Conservation (phyloP, 2,888 invertebrate species). For the Vanessa cardui region DNA sequence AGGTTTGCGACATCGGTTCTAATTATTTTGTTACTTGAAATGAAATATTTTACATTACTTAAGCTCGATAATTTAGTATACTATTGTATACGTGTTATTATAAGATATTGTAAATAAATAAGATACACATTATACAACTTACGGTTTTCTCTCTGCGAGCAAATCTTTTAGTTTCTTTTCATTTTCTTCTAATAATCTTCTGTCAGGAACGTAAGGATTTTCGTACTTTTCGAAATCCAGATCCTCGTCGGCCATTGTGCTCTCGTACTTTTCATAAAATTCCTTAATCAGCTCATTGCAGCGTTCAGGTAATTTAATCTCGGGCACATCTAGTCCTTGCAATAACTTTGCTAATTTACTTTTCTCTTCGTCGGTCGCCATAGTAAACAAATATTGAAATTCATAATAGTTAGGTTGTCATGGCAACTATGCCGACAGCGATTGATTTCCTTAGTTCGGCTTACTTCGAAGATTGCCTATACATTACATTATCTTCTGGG, state of each 20-base stretch:
- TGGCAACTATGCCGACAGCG: slow-evolving; percentile 36
- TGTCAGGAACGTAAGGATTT: slow-evolving; percentile 69
- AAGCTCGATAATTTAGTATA: neutral
- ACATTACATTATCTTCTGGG: too few species aligned
- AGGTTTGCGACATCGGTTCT: slow-evolving; percentile 27
- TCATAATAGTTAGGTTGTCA: slow-evolving; percentile 33
- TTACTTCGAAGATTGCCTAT: too few species aligned
- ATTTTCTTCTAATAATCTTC: slow-evolving; percentile 59
- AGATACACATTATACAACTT: neutral
- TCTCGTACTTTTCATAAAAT: slow-evolving; percentile 59
- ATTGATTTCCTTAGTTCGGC: too few species aligned
- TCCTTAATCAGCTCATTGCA: slow-evolving; percentile 61
- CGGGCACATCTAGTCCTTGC: slow-evolving; percentile 65
- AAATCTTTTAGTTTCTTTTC: slow-evolving; percentile 61
- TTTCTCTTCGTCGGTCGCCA: slow-evolving; percentile 76
- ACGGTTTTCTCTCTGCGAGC: slow-evolving; percentile 58
- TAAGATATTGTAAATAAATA: too few species aligned
- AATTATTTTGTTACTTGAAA: slow-evolving; percentile 50
- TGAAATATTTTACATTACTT: neutral
- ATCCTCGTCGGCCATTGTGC: slow-evolving; percentile 55
- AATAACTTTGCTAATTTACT: slow-evolving; percentile 64
- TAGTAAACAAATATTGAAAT: slow-evolving; percentile 37
- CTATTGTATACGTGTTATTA: too few species aligned
- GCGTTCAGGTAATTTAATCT: slow-evolving; percentile 64
- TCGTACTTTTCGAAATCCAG: slow-evolving; percentile 46